phyloP scores from a whole-genome alignment of 2,797 vertebrate species.

The Allobates femoralis region DNA sequence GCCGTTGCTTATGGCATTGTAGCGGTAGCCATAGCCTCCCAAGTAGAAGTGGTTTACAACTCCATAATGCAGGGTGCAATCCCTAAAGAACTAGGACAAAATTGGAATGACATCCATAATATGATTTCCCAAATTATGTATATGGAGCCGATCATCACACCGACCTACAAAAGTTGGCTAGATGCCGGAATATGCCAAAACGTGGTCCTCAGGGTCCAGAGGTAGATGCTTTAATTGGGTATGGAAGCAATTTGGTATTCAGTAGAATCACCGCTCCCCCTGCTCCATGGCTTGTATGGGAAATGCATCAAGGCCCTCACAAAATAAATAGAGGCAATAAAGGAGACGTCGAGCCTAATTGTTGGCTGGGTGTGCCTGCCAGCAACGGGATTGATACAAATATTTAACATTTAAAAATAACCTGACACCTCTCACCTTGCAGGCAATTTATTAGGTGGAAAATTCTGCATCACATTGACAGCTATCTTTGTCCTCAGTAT shows the following conservation, averaged over 20 bases:
- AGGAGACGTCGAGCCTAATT: not conserved
- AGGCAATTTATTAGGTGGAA: not conserved
- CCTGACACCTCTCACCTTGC: not conserved
- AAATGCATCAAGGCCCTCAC: not conserved
- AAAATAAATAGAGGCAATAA: too few species aligned
- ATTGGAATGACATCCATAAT: too few species aligned
- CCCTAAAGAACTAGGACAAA: too few species aligned
- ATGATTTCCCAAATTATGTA: too few species aligned
- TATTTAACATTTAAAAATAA: slow-evolving; percentile 16
- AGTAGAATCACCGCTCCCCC: not conserved
- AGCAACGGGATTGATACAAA: not conserved
- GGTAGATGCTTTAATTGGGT: not conserved
- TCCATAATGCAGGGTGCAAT: too few species aligned
- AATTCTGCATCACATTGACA: not conserved
- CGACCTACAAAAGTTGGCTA: too few species aligned
- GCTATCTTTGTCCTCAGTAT: not conserved
- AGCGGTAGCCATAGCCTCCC: too few species aligned
- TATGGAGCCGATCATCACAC: too few species aligned
- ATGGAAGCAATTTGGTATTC: not conserved
- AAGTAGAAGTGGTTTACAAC: too few species aligned
- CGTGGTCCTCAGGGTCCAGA: not conserved
- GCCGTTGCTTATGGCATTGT: too few species aligned
- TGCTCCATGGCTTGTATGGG: not conserved
- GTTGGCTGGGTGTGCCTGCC: not conserved
- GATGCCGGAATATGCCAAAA: not conserved